These are phyloP conservation scores for Drosophila nr. fundita DNA, from an alignment of 2,888 invertebrate species.

Conservation along the genomic window DNA sequence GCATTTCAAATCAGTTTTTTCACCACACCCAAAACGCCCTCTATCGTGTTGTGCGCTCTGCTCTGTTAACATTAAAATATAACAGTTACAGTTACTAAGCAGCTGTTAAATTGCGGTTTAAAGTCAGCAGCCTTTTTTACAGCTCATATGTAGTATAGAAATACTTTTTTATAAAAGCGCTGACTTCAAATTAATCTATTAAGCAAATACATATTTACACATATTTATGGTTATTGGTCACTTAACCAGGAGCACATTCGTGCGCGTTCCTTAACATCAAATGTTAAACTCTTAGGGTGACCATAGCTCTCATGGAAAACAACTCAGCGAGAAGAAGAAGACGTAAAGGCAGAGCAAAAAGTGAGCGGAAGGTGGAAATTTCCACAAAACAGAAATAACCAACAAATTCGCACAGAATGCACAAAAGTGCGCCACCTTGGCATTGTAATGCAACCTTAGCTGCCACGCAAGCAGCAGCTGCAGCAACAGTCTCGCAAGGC, in stretches of 20 bases:
- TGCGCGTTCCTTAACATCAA: neutral
- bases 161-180: neutral
- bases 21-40: constrained; percentile 12
- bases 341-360: constrained; percentile 20
- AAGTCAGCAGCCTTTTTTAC: neutral
- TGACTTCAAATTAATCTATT: neutral
- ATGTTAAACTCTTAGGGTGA: constrained; percentile 17
- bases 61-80: neutral
- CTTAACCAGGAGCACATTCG: neutral
- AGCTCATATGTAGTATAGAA: neutral
- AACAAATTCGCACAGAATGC: constrained; percentile 67
- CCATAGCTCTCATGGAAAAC: constrained; percentile 15
- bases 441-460: constrained; percentile 38
- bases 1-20: neutral
- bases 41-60: constrained; percentile 3
- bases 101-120: neutral
- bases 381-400: constrained; percentile 59
- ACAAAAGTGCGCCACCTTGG: constrained; percentile 77
- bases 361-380: constrained; percentile 56
- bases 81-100: neutral
- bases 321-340: constrained; percentile 22
- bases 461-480: constrained; percentile 56
- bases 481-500: constrained; percentile 1
- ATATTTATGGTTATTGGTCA: neutral
- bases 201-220: neutral